These are phyloP conservation scores for Scyliorhinus canicula DNA, from an alignment of 2,797 vertebrate species.

Conservation along the genomic window DNA sequence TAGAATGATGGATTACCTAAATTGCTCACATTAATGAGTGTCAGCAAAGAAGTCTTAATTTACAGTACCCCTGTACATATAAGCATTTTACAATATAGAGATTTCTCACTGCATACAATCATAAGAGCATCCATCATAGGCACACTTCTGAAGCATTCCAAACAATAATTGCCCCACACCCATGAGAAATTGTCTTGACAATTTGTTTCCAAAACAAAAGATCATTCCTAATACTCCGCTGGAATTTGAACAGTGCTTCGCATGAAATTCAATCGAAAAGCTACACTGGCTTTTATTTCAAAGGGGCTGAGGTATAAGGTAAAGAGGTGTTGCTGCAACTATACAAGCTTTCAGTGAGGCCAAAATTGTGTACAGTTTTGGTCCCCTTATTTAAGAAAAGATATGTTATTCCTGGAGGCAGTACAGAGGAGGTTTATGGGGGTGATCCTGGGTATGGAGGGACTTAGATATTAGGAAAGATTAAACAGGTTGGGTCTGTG, in stretches of 20 bases:
- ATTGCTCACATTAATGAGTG: constrained; percentile 16
- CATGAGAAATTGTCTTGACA: background rate
- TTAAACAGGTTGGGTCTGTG: too few species aligned
- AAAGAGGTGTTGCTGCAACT: too few species aligned
- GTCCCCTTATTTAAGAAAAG: too few species aligned
- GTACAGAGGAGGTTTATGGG: too few species aligned
- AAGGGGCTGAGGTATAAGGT: too few species aligned
- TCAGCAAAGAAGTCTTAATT: background rate
- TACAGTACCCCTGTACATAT: too few species aligned
- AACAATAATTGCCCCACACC: background rate
- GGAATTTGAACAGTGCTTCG: background rate
- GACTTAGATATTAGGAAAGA: too few species aligned
- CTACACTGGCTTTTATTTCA: too few species aligned
- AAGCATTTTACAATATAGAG: background rate
- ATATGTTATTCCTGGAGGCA: too few species aligned
- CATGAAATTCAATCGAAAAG: background rate
- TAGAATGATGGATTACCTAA: constrained; percentile 17
- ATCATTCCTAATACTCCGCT: background rate
- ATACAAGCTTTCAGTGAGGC: too few species aligned
- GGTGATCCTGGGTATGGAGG: too few species aligned
- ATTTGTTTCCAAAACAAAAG: constrained; percentile 13
- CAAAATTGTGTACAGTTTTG: too few species aligned
- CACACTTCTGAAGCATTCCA: background rate
- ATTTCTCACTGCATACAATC: background rate
- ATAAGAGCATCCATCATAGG: background rate